Evolutionary conservation across 2,888 invertebrate genomes (phyloP).

Genomic region (Lasioglossum zephyrum): DNA sequence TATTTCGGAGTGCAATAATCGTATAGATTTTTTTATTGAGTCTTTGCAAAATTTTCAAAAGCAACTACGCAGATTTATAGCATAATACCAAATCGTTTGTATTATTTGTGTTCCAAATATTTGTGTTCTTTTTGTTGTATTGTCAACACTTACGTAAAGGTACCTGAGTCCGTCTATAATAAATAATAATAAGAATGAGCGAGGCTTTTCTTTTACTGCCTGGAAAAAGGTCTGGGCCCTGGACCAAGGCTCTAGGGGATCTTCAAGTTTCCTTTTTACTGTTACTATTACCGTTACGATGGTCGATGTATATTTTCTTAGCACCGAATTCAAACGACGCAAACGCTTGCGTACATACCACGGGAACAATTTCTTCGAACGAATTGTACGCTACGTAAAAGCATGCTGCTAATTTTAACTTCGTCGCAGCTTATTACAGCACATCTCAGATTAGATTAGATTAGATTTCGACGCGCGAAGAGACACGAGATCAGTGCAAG

Average conservation of each 20-base stretch:
- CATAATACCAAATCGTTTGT: no score
- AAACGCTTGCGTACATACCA: neutral
- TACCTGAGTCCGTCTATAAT: no score
- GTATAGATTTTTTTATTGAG: no score
- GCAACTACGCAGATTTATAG: no score
- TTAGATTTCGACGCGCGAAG: neutral
- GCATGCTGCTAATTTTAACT: neutral
- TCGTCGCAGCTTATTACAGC: neutral
- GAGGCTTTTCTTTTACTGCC: neutral
- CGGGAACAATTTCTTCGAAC: neutral
- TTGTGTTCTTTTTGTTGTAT: no score
- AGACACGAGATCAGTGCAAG: neutral
- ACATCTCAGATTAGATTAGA: conserved; percentile 7
- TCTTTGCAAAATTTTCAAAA: no score
- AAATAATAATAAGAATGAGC: neutral
- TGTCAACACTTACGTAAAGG: no score
- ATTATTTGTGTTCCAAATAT: no score
- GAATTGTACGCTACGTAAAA: neutral
- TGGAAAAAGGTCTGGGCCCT: neutral
- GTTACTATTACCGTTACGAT: neutral
- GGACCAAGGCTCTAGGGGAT: neutral
- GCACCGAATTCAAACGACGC: neutral
- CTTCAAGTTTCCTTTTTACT: neutral
- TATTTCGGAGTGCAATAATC: no score
- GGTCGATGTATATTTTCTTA: neutral